Conservation (phyloP, 2,797 vertebrate species). For the Zonotrichia albicollis region DNA sequence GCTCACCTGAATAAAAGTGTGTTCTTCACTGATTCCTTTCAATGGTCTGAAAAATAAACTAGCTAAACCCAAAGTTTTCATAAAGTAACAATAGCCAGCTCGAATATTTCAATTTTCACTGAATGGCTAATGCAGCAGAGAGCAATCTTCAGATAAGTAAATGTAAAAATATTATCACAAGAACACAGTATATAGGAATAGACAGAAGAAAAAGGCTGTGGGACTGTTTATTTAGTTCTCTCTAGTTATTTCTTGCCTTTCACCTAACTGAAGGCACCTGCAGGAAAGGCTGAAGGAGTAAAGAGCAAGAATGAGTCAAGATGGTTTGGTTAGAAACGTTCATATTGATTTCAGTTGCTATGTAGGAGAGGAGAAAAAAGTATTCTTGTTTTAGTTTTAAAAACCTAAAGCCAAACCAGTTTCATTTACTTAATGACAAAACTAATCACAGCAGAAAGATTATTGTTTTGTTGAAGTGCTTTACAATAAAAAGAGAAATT, state of each 20-base stretch:
- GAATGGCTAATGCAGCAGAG: not conserved
- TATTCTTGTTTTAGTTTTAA: not conserved
- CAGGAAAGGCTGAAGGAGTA: not conserved
- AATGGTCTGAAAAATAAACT: not conserved
- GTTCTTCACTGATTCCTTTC: not conserved
- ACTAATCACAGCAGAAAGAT: not conserved
- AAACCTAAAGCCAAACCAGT: not conserved
- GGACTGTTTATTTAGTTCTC: not conserved
- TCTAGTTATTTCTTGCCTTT: not conserved
- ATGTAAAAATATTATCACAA: not conserved
- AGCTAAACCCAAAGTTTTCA: not conserved
- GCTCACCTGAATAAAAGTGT: not conserved
- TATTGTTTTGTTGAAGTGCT: not conserved
- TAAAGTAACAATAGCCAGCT: not conserved
- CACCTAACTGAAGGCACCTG: not conserved
- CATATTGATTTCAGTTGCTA: not conserved
- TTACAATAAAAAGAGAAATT: not conserved
- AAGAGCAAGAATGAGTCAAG: not conserved
- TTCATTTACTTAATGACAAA: constrained; percentile 11
- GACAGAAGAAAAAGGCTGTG: not conserved
- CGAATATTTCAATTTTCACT: not conserved
- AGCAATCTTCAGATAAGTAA: not conserved
- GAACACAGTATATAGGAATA: not conserved
- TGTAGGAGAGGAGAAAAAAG: not conserved
- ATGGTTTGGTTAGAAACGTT: not conserved